phyloP scores from a whole-genome alignment of 2,797 vertebrate species.

The Helostoma temminkii region DNA sequence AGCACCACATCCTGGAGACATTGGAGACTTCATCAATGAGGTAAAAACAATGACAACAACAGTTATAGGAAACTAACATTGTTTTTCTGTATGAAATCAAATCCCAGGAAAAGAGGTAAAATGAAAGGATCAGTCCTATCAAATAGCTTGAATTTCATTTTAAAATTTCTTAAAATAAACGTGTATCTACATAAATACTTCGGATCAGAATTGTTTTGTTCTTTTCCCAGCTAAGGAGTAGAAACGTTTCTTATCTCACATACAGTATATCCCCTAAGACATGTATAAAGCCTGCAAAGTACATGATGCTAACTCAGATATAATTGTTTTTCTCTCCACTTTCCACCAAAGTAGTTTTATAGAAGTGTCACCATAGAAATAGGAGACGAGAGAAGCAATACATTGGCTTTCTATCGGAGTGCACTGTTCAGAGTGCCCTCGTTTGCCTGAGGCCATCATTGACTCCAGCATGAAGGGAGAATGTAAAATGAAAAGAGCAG shows the following conservation, averaged over 20 bases:
- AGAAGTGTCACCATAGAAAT: conserved; percentile 68
- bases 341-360: conserved; percentile 55
- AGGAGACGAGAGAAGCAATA: conserved; percentile 67
- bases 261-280: conserved; percentile 45
- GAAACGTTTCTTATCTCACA: conserved; percentile 51
- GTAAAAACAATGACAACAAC: conserved; percentile 72
- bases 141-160: conserved; percentile 61
- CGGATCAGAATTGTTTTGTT: conserved; percentile 56
- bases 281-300: conserved; percentile 42
- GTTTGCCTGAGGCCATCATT: conserved; percentile 79
- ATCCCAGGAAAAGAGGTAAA: conserved; percentile 37
- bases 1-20: conserved; percentile 97
- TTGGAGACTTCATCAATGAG: conserved; percentile 99
- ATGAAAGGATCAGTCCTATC: conserved; percentile 39
- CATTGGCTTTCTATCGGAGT: conserved; percentile 70
- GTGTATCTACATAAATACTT: conserved; percentile 65
- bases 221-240: conserved; percentile 35
- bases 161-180: conserved; percentile 57
- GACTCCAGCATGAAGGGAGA: conserved; percentile 81
- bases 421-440: conserved; percentile 62
- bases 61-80: conserved; percentile 16
- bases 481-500: conserved; percentile 83
- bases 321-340: conserved; percentile 71
- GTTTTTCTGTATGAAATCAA: conserved; percentile 31
- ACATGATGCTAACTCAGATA: conserved; percentile 65